Percentiles rank a stretch among this genome's conserved stretches.
Conservation (phyloP, 2,797 vertebrate species). For the Antrozous pallidus region DNA sequence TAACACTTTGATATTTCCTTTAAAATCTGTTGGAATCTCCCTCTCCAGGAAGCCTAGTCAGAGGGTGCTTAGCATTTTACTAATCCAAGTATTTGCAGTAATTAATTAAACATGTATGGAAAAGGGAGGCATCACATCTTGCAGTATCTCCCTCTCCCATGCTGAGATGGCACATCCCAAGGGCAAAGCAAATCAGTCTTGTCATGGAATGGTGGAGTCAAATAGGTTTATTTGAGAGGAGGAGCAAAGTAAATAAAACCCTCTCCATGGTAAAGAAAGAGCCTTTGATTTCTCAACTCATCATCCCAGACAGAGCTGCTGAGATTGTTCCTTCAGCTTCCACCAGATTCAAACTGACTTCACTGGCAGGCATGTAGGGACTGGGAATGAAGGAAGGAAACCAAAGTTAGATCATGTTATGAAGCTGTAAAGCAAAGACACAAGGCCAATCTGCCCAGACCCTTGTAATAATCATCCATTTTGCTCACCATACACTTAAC, state of each 20-base stretch:
- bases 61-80: conserved; percentile 58
- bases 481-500: background rate
- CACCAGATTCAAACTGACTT: background rate
- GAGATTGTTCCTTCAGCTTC: conserved; percentile 37
- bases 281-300: conserved; percentile 62
- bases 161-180: conserved; percentile 68
- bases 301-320: conserved; percentile 47
- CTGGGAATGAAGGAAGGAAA: conserved; percentile 24
- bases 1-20: conserved; percentile 53
- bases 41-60: conserved; percentile 25
- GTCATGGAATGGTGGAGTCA: conserved; percentile 28
- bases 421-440: conserved; percentile 1
- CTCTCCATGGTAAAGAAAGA: conserved; percentile 52
- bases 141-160: conserved; percentile 64
- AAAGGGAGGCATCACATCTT: conserved; percentile 73
- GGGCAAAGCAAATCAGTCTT: conserved; percentile 73
- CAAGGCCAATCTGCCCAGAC: background rate
- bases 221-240: conserved; percentile 73
- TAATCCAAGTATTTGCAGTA: conserved; percentile 63
- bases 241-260: conserved; percentile 57
- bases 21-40: conserved; percentile 33
- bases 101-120: conserved; percentile 81
- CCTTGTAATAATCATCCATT: background rate
- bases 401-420: background rate
- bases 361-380: background rate